Evolutionary conservation across 2,113 vertebrate genomes (phyloP), one percentile per base, ranked within the genome.

Genomic region (Ceratotherium simum): DNA sequence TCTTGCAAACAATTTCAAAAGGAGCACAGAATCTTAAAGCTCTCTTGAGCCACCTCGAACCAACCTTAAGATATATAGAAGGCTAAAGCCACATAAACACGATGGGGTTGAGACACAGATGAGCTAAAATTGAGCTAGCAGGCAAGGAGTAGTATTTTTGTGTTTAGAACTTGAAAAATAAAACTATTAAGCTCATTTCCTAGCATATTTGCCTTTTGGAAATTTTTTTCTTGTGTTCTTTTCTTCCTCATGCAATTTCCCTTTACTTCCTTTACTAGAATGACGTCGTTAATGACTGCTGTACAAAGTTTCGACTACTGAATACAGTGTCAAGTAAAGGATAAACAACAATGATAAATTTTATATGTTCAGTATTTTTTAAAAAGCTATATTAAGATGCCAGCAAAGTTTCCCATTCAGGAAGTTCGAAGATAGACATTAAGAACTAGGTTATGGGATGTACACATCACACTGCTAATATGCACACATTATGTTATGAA

Each of bases 81-180:
- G 20, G 25, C 27, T 1, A 6, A 1, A 54, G 46, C 20, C 39
- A 2, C 0, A 2, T 1, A 29, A 3, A 76, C 20, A 10, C 10
- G 25, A 0, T 0, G 5, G 51, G 65, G 54, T 10, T 16, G 90
- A 39, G 29, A 51, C 39, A 25, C 4, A 7, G 29, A 42, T 8
- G 51, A 29, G 85, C 31, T 60, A 6, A 17, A 21, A 4, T 1
- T 12, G 62, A 79, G 80, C n/a, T 23, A 14, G 76, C 54, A 46
- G 36, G 46, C 31, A 6, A 60, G 29, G 36, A 73, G 42, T 18
- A 75, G n/a, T 8, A 5, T 33, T 25, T 82, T 9, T 29, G 51
- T 42, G 27, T 86, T 73, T n/a, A 78, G 67, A 86, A 62, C 29
- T 39, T 48, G 62, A 46, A 67, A 62, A 81, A 20, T 36, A 21